Evolutionary conservation across 2,797 vertebrate species (phyloP).

Genomic region (Peromyscus nudipes): DNA sequence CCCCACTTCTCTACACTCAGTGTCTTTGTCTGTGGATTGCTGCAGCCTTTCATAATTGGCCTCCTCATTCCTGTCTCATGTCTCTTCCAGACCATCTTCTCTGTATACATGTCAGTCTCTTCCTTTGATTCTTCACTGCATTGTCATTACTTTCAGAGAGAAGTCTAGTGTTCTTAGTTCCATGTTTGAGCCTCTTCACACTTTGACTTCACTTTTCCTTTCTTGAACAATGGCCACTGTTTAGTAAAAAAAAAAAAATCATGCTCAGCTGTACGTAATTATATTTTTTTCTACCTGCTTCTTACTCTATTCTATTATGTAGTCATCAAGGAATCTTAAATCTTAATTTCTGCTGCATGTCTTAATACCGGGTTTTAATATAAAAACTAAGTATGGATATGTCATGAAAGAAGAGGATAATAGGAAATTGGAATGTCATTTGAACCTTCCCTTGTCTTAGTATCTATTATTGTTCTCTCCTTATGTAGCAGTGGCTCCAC

Average conservation of each 20-base stretch:
- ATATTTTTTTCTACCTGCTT: not conserved
- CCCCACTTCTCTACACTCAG: not conserved
- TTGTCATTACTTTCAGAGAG: not conserved
- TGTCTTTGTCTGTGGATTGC: not conserved
- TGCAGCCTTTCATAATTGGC: not conserved
- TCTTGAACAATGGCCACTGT: not conserved
- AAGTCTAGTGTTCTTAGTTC: not conserved
- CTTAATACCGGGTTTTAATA: not conserved
- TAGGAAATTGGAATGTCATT: not conserved
- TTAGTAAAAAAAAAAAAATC: not conserved
- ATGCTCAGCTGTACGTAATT: not conserved
- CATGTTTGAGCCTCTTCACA: not conserved
- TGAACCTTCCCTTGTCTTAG: not conserved
- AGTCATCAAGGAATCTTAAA: slow-evolving; percentile 25
- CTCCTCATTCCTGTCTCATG: not conserved
- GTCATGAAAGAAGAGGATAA: not conserved
- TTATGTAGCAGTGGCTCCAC: not conserved
- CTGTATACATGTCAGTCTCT: not conserved
- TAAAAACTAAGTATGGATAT: not conserved
- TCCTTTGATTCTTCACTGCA: not conserved
- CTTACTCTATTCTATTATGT: not conserved
- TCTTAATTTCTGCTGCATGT: not conserved
- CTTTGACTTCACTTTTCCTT: not conserved
- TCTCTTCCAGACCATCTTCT: not conserved
- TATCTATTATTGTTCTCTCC: not conserved